Evolutionary conservation across 2,113 vertebrate genomes (phyloP).

Genomic region (Gymnorhina tibicen): DNA sequence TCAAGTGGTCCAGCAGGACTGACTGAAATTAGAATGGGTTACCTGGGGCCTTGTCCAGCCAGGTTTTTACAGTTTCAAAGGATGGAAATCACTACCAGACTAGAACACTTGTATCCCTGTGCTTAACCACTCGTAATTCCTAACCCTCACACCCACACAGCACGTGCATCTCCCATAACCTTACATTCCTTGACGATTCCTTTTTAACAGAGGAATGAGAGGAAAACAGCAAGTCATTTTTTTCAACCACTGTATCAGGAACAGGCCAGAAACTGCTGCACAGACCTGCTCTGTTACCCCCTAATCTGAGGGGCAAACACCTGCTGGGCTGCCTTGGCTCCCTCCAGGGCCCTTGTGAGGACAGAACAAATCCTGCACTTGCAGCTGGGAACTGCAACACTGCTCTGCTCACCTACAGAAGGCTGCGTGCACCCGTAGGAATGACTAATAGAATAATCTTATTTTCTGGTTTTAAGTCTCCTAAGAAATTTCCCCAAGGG

Average conservation of each 20-base stretch:
- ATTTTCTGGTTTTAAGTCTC: not conserved
- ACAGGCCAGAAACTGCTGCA: not conserved
- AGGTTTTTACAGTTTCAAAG: not conserved
- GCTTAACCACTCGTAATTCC: not conserved
- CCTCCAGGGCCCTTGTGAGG: not conserved
- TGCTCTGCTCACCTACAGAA: not conserved
- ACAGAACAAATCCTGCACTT: not conserved
- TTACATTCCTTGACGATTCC: not conserved
- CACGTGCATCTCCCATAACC: fast-evolving
- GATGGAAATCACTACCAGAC: not conserved
- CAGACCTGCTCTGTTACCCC: not conserved
- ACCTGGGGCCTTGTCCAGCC: not conserved
- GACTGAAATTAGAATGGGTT: not conserved
- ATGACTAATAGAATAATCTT: not conserved
- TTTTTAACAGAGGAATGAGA: not conserved
- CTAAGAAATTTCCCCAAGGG: not conserved
- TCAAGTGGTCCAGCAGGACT: not conserved
- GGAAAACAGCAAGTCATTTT: not conserved
- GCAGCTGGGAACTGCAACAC: not conserved
- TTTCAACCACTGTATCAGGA: fast-evolving
- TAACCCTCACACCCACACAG: not conserved
- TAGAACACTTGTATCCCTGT: not conserved
- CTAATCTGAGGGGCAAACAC: not conserved
- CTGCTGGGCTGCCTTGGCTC: not conserved
- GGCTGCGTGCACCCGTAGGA: fast-evolving